Percentiles rank a stretch among this genome's conserved stretches.
phyloP scores from a whole-genome alignment of 2,113 vertebrate genomes.

The Macroglossus sobrinus region DNA sequence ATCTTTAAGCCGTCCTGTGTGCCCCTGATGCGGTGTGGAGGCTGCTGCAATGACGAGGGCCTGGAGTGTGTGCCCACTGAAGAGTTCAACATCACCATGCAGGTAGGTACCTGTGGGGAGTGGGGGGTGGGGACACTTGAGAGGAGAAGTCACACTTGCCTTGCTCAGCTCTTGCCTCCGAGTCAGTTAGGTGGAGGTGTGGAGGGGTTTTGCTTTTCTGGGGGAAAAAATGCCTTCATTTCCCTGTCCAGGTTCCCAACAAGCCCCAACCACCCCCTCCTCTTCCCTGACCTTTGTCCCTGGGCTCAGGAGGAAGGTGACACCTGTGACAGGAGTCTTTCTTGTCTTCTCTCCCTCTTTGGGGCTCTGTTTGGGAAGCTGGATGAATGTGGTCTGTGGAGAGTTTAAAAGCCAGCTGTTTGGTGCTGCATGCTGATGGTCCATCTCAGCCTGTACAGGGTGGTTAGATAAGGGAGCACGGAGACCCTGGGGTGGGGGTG shows the following conservation, averaged over 20 bases:
- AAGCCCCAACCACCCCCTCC: not conserved
- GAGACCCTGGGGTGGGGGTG: not conserved
- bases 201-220: not conserved
- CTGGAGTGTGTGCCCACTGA: slow-evolving; percentile 93
- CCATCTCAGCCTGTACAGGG: not conserved
- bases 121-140: not conserved
- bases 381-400: not conserved
- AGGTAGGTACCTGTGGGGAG: slow-evolving; percentile 83
- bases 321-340: not conserved
- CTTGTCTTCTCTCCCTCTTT: not conserved
- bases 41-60: slow-evolving; percentile 95
- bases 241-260: not conserved
- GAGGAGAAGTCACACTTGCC: not conserved
- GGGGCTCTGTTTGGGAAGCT: not conserved
- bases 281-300: not conserved
- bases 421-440: not conserved
- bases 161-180: not conserved
- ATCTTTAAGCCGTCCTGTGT: slow-evolving; percentile 98
- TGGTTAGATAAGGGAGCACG: not conserved
- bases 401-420: not conserved
- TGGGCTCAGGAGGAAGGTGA: not conserved
- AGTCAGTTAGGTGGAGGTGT: not conserved
- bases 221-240: not conserved
- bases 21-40: slow-evolving; percentile 93
- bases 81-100: slow-evolving; percentile 93